phyloP scores from a whole-genome alignment of 2,113 vertebrate genomes.

The Leptodactylus fuscus region DNA sequence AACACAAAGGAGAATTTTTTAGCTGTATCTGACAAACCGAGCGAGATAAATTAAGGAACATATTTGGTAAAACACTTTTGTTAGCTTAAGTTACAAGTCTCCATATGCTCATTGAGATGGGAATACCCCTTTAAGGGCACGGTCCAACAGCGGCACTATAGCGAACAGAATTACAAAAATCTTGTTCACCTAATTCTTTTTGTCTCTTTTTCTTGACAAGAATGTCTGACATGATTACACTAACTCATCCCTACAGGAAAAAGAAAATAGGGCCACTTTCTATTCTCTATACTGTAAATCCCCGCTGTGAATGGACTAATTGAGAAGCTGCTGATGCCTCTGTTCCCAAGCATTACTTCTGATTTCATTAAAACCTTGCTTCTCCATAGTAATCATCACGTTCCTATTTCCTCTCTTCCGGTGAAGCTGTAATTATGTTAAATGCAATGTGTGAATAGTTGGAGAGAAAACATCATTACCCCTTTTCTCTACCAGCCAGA shows the following conservation, averaged over 20 bases:
- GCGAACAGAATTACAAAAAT: too few relatives aligned
- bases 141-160: too few relatives aligned
- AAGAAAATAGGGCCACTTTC: neutral
- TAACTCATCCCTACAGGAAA: neutral
- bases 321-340: constrained; percentile 27
- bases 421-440: constrained; percentile 54
- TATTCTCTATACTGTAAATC: neutral
- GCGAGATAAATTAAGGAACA: too few relatives aligned
- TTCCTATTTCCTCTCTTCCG: constrained; percentile 51
- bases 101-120: too few relatives aligned
- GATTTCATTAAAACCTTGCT: constrained; percentile 48
- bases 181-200: too few relatives aligned
- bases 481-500: constrained; percentile 6
- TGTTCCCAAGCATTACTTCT: constrained; percentile 43
- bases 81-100: too few relatives aligned
- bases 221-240: too few relatives aligned
- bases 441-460: constrained; percentile 45
- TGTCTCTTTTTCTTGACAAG: too few relatives aligned
- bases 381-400: constrained; percentile 51
- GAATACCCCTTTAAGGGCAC: too few relatives aligned
- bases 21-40: too few relatives aligned
- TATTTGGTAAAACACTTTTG: too few relatives aligned
- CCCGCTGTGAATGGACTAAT: constrained; percentile 14
- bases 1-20: too few relatives aligned
- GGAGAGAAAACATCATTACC: constrained; percentile 45